Base-by-base conservation (phyloP, 2,113 vertebrate species). In the Oceanodroma tethys region DNA sequence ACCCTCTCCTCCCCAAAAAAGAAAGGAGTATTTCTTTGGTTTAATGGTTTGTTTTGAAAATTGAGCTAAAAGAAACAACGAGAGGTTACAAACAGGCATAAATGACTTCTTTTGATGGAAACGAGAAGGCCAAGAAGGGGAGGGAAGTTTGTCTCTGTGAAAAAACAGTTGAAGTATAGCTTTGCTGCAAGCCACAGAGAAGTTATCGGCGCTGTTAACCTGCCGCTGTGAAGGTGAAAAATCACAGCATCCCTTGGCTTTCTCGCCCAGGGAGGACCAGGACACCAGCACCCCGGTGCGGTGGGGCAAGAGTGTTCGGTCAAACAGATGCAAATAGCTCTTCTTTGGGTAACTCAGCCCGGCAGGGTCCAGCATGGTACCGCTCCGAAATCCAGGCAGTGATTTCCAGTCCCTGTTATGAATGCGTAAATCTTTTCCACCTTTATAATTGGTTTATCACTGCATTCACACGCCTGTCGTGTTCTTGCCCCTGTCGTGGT, bases 391-490 rank as follows among this genome's bases (percentile, higher is more conserved):
- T 3, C 26, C 16, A 3, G 16, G 60, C 55, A 27, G 58, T 6
- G 38, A 27, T 48, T 48, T 27, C 45, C 70, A 50, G 30, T 9
- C 63, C 18, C 10, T 3, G n/a, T 2, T 30, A 5, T 0, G 27
- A 20, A 4, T 5, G 2, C 6, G 0, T 2, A 2, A 48, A 36
- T 40, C 42, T 43, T 26, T 11, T 25, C n/a, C 23, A 8, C 43
- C n/a, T n/a, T 19, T 16, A 14, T 13, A 6, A 13, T 30, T 5
- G 8, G 14, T 14, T 27, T 53, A 5, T 9, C 36, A 2, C 20
- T 0, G 2, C 36, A 3, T 30, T 15, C 43, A 1, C 13, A 16
- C 1, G 10, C 27, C 25, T 11, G 0, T 5, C 18, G 6, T 10
- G 4, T 4, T 8, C 26, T 9, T 26, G 48, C 45, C n/a, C 32